Conservation (phyloP, 1,140 invertebrate genomes). For the Hyposmocoma kahamanoa region DNA sequence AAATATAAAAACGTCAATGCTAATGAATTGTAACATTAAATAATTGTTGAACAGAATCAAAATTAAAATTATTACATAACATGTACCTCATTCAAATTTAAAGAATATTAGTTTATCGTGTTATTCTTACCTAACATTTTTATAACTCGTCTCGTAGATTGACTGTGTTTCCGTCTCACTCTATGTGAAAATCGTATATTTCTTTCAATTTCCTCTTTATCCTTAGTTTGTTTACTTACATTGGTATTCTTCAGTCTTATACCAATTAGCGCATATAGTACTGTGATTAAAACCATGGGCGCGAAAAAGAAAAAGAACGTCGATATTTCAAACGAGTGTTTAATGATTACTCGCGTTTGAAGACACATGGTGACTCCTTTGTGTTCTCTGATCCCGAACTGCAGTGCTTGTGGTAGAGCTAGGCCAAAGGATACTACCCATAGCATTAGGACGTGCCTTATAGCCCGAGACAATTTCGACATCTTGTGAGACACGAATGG, state of each 20-base stretch:
- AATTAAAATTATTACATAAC: too few relatives aligned
- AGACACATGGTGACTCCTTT: constrained; percentile 71
- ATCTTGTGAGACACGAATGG: constrained; percentile 87
- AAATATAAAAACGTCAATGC: too few relatives aligned
- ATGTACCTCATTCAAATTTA: too few relatives aligned
- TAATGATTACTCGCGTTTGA: constrained; percentile 77
- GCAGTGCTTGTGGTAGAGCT: constrained; percentile 87
- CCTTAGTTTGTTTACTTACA: constrained; percentile 68
- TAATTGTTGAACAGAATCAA: too few relatives aligned
- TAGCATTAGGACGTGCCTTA: constrained; percentile 82
- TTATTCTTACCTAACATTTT: constrained; percentile 75
- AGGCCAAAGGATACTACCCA: constrained; percentile 82
- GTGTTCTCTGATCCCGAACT: constrained; percentile 77
- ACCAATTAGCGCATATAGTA: constrained; percentile 89
- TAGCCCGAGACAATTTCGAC: constrained; percentile 84
- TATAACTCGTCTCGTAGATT: constrained; percentile 73
- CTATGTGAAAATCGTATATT: constrained; percentile 29
- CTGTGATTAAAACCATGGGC: constrained; percentile 90
- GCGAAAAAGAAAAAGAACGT: constrained; percentile 89
- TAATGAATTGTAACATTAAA: too few relatives aligned
- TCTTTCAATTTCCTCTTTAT: constrained; percentile 27
- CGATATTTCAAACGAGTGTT: constrained; percentile 87
- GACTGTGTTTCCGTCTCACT: constrained; percentile 52
- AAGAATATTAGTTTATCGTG: too few relatives aligned
- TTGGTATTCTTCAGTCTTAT: constrained; percentile 80